Evolutionary conservation across 2,888 invertebrate genomes (phyloP).

Genomic region (Philereme transversata): DNA sequence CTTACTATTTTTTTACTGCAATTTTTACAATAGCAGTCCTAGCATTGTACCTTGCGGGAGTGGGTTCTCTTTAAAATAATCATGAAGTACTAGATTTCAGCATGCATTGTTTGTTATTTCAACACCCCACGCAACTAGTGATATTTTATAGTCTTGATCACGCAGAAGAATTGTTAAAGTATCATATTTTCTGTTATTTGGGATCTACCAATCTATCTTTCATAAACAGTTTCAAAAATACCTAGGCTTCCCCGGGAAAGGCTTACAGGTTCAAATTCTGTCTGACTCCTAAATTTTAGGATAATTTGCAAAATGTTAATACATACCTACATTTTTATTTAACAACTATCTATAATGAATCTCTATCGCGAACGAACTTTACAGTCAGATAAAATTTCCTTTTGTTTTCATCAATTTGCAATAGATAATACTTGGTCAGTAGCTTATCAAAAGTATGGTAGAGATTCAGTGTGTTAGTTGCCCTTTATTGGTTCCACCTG

Average conservation of each 20-base stretch:
- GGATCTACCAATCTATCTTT: no score
- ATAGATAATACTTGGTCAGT: background rate
- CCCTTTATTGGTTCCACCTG: constrained; percentile 18
- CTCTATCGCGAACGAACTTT: constrained; percentile 31
- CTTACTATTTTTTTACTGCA: no score
- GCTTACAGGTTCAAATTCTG: no score
- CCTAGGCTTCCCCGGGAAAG: no score
- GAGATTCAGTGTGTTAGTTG: background rate
- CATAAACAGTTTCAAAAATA: no score
- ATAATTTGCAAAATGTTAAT: no score
- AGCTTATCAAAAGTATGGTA: background rate
- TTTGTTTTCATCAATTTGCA: constrained; percentile 24
- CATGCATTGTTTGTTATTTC: background rate
- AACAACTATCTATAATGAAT: background rate
- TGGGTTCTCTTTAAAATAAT: no score
- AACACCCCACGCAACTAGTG: background rate
- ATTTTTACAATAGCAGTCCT: background rate
- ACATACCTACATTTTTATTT: no score
- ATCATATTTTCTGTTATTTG: no score
- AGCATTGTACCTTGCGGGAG: background rate
- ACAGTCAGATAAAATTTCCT: constrained; percentile 25
- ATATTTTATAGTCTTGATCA: background rate
- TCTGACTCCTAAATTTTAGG: no score
- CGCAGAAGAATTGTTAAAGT: background rate
- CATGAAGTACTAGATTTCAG: background rate